phyloP scores from a whole-genome alignment of 1,140 invertebrate species.

The Schlechtendalia chinensis region DNA sequence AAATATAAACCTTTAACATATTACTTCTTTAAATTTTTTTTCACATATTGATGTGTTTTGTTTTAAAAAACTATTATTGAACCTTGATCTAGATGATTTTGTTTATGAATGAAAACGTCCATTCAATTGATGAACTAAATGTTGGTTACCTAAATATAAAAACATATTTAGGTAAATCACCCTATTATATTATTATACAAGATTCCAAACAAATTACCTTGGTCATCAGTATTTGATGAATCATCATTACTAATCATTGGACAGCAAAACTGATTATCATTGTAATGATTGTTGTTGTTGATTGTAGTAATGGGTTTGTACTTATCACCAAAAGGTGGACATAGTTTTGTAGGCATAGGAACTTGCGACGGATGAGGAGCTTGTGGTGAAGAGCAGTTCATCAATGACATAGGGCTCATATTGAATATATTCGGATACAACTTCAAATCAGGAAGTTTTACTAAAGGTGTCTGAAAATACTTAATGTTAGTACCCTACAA shows the following conservation, averaged over 20 bases:
- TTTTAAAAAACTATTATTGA: conserved; percentile 38
- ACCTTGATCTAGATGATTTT: not conserved
- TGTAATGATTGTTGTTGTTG: conserved; percentile 45
- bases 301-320: conserved; percentile 29
- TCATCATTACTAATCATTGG: conserved; percentile 11
- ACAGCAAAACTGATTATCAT: conserved; percentile 26
- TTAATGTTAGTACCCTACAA: not conserved
- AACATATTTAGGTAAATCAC: not conserved
- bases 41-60: conserved; percentile 37
- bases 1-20: conserved; percentile 27
- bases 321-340: conserved; percentile 22
- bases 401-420: conserved; percentile 34
- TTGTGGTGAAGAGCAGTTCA: conserved; percentile 32
- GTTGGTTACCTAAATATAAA: conserved; percentile 14
- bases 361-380: conserved; percentile 45
- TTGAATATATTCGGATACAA: conserved; percentile 51
- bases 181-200: not conserved
- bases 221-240: not conserved
- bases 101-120: conserved; percentile 26
- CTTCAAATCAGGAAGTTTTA: conserved; percentile 50
- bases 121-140: conserved; percentile 6
- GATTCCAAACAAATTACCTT: not conserved
- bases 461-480: conserved; percentile 45
- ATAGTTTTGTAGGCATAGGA: conserved; percentile 37
- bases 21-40: not conserved